phyloP scores from a whole-genome alignment of 2,888 invertebrate species.

The Plagodis dolabraria region DNA sequence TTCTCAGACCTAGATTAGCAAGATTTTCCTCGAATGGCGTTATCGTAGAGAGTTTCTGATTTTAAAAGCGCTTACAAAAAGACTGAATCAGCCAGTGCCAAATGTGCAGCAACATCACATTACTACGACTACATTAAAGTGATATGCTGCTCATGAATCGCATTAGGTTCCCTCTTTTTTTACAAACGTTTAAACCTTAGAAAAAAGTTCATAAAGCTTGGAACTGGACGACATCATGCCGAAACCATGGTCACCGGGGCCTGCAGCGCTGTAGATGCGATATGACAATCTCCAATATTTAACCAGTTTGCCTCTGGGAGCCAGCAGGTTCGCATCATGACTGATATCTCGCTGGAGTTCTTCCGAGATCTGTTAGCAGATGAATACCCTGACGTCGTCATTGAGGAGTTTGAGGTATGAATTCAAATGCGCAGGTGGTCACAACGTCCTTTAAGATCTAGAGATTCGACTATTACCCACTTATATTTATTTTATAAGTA shows the following conservation, averaged over 20 bases:
- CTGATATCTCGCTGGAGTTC: slow-evolving; percentile 80
- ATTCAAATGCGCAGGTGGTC: not conserved
- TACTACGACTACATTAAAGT: too few relatives aligned
- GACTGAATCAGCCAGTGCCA: too few relatives aligned
- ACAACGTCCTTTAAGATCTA: not conserved
- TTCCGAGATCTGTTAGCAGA: slow-evolving; percentile 82
- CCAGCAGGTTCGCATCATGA: slow-evolving; percentile 51
- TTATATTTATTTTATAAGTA: not conserved
- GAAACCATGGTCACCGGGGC: slow-evolving; percentile 17
- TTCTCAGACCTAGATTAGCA: too few relatives aligned
- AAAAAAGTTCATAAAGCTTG: too few relatives aligned
- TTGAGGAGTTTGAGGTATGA: slow-evolving; percentile 82
- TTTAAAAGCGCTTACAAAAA: too few relatives aligned
- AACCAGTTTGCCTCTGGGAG: slow-evolving; percentile 18
- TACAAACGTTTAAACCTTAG: too few relatives aligned
- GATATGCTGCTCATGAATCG: too few relatives aligned
- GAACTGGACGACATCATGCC: too few relatives aligned
- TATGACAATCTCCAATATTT: slow-evolving; percentile 27
- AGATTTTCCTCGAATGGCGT: too few relatives aligned
- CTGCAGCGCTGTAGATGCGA: slow-evolving; percentile 13
- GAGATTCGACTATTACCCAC: not conserved
- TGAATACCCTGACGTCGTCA: slow-evolving; percentile 82
- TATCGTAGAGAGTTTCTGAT: too few relatives aligned
- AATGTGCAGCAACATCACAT: too few relatives aligned
- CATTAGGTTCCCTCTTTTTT: too few relatives aligned